Conservation (phyloP, 2,888 invertebrate genomes). For the Leucophenga montana region DNA sequence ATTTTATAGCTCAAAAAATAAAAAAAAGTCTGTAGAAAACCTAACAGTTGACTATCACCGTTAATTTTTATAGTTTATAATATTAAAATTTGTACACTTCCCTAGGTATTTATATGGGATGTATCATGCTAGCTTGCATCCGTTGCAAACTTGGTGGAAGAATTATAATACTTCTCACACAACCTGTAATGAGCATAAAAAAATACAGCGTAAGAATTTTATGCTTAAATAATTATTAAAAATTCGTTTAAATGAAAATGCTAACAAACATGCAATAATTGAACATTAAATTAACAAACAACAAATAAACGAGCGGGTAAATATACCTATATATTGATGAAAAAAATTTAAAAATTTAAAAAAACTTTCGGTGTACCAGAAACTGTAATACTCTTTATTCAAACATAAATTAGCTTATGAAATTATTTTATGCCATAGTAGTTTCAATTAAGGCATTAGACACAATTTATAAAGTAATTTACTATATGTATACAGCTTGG, state of each 20-base stretch:
- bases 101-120: too few species aligned
- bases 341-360: slow-evolving; percentile 27
- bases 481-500: too few species aligned
- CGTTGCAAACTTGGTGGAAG: not conserved
- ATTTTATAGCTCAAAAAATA: too few species aligned
- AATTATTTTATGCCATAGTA: too few species aligned
- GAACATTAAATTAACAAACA: slow-evolving; percentile 47
- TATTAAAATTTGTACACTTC: too few species aligned
- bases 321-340: slow-evolving; percentile 49
- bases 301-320: slow-evolving; percentile 40
- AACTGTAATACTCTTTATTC: too few species aligned
- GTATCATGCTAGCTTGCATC: too few species aligned
- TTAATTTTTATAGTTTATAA: too few species aligned
- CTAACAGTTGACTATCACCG: not conserved
- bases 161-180: not conserved
- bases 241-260: slow-evolving; percentile 51
- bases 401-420: too few species aligned
- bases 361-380: not conserved
- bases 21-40: too few species aligned
- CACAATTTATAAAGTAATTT: too few species aligned
- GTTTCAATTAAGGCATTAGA: too few species aligned
- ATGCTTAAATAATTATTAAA: slow-evolving; percentile 48
- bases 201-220: slow-evolving; percentile 27
- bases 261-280: slow-evolving; percentile 45
- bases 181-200: not conserved